Base-by-base conservation (phyloP, 2,797 vertebrate genomes). In the Etheostoma perlongum region DNA sequence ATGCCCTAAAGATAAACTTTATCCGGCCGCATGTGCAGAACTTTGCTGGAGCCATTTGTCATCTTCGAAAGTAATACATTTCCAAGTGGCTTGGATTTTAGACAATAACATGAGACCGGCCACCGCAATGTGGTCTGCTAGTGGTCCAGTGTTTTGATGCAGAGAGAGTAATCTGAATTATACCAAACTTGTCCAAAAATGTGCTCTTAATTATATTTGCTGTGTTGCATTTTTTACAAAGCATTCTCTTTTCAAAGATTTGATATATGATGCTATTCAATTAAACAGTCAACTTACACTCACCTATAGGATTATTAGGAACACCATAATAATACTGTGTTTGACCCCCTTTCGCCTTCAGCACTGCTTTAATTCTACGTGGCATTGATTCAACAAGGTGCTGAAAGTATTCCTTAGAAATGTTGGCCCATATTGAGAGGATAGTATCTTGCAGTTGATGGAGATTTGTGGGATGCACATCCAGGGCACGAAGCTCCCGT, bases 1-100 rank as follows among this genome's bases (percentile, higher is more conserved):
- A 95, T 95, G 95, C 94, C 94, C 95, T 89, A 83, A 94, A 96
- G 95, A 96, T 95, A 96, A 95, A 93, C 91, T 96, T 96, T 95
- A 95, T 93, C 93, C 92, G 85, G 92, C 90, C 70, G 52, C 93
- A 95, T 94, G 94, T 92, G 94, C 92, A 94, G 94, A 96, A 95
- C 91, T 94, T 95, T 93, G 94, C 90, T 89, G 82, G 73, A 93
- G 91, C 92, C 93, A 96, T 97, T 96, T 94, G 94, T 97, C 96
- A 97, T 95, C 91, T 94, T 95, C 95, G 63, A 82, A 93, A 95
- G 93, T 89, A 95, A 95, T 95, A 93, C 86, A 88, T 95, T 95
- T 95, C 91, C 83, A 91, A 95, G 89, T 82, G 85, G 87, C 93
- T 93, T 87, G 73, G 76, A 93, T 94, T 91, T 88, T 82, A 93